These are phyloP conservation scores for Percopsis transmontana DNA, from an alignment of 2,113 vertebrate genomes.

Conservation along the genomic window DNA sequence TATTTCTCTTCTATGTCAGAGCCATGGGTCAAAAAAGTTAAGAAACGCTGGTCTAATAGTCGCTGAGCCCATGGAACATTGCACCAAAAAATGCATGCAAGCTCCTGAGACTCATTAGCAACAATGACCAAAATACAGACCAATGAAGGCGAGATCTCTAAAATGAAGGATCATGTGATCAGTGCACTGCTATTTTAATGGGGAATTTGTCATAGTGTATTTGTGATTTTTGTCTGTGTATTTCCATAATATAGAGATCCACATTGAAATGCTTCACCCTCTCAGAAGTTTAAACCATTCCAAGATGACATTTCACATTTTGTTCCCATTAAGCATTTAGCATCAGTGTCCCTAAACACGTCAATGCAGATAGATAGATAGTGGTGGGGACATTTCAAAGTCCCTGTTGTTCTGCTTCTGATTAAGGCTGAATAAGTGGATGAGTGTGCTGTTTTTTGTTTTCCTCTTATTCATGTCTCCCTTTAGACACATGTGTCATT, in stretches of 20 bases:
- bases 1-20: too few species aligned
- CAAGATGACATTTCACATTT: slow-evolving; percentile 29
- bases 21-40: too few species aligned
- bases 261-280: slow-evolving; percentile 21
- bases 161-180: too few species aligned
- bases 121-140: too few species aligned
- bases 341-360: slow-evolving; percentile 57
- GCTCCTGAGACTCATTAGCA: too few species aligned
- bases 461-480: slow-evolving; percentile 43
- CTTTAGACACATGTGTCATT: slow-evolving; percentile 53
- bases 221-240: slow-evolving; percentile 3
- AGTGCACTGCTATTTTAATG: not conserved
- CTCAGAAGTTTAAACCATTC: slow-evolving; percentile 1
- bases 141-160: too few species aligned
- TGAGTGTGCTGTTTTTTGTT: slow-evolving; percentile 58
- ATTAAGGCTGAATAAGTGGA: slow-evolving; percentile 51
- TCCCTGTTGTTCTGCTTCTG: slow-evolving; percentile 55
- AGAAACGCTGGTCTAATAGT: too few species aligned
- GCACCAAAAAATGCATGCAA: too few species aligned
- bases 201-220: not conserved
- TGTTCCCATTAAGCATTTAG: slow-evolving; percentile 50
- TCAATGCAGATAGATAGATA: slow-evolving; percentile 58
- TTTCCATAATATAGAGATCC: not conserved
- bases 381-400: slow-evolving; percentile 59
- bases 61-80: too few species aligned